Conservation (phyloP, 1,140 invertebrate genomes). For the Mamestra configurata region DNA sequence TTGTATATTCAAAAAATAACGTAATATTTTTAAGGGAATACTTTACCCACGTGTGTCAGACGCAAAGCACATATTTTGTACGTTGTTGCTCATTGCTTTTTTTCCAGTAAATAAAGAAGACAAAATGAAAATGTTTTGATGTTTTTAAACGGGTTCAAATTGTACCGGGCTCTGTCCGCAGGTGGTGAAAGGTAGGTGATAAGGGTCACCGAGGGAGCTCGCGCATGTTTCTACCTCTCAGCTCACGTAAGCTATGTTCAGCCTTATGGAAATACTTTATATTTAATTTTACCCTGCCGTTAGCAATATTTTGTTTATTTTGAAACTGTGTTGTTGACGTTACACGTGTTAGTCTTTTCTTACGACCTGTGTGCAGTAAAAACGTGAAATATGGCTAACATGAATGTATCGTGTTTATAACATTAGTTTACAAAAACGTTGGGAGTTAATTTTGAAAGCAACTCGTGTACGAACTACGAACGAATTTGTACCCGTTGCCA, state of each 20-base stretch:
- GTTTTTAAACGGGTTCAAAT: slow-evolving; percentile 58
- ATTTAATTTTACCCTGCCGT: slow-evolving; percentile 19
- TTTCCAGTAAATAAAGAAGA: not conserved
- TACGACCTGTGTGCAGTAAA: slow-evolving; percentile 1
- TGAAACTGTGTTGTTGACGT: not conserved
- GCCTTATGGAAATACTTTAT: slow-evolving; percentile 39
- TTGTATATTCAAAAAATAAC: not conserved
- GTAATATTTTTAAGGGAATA: slow-evolving; percentile 6
- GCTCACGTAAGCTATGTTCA: slow-evolving; percentile 55
- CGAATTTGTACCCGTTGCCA: slow-evolving; percentile 47
- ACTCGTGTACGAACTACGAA: not conserved
- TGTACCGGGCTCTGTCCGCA: slow-evolving; percentile 52
- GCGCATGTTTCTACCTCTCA: slow-evolving; percentile 22
- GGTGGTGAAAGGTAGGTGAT: slow-evolving; percentile 66
- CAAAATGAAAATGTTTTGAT: slow-evolving; percentile 62
- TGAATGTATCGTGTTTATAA: slow-evolving; percentile 13
- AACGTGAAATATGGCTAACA: slow-evolving; percentile 17
- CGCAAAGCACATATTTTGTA: slow-evolving; percentile 17
- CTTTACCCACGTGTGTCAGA: slow-evolving; percentile 13
- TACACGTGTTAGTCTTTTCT: slow-evolving; percentile 22
- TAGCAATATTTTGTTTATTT: slow-evolving; percentile 31
- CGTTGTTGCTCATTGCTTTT: not conserved
- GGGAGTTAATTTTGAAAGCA: not conserved
- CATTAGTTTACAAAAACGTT: not conserved
- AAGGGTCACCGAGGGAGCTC: slow-evolving; percentile 58